Conservation (phyloP, 2,113 vertebrate species). For the Urocolius indicus region DNA sequence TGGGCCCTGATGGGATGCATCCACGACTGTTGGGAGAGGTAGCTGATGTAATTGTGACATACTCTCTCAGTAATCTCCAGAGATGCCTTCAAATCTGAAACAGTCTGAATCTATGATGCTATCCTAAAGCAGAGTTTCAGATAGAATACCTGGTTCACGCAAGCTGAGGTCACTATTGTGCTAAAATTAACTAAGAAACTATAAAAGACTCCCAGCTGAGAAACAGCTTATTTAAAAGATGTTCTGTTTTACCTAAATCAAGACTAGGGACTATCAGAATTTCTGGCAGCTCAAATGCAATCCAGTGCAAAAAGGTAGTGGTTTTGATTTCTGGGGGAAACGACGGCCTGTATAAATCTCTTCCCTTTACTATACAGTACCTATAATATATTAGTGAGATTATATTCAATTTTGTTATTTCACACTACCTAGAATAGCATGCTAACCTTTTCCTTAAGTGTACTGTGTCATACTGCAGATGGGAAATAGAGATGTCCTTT, state of each 20-base stretch:
- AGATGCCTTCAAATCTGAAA: not conserved
- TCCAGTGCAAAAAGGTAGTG: not conserved
- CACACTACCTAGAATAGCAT: not conserved
- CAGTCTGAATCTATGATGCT: not conserved
- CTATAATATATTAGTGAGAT: not conserved
- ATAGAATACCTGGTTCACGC: not conserved
- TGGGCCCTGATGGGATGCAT: not conserved
- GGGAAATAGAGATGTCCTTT: not conserved
- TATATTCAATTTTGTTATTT: not conserved
- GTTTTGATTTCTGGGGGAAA: not conserved
- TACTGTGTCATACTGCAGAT: not conserved
- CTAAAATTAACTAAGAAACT: not conserved
- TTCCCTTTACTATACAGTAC: not conserved
- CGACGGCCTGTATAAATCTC: not conserved
- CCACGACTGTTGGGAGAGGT: too few relatives aligned
- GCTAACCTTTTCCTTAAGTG: not conserved
- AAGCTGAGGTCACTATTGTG: not conserved
- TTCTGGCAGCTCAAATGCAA: not conserved
- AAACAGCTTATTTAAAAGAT: not conserved
- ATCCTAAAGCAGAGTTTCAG: not conserved
- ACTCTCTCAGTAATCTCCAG: not conserved
- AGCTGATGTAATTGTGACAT: too few relatives aligned
- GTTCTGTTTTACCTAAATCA: not conserved
- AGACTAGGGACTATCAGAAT: not conserved
- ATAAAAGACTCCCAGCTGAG: not conserved